Conservation (phyloP, 2,888 invertebrate species). For the Agrochola lychnidis region DNA sequence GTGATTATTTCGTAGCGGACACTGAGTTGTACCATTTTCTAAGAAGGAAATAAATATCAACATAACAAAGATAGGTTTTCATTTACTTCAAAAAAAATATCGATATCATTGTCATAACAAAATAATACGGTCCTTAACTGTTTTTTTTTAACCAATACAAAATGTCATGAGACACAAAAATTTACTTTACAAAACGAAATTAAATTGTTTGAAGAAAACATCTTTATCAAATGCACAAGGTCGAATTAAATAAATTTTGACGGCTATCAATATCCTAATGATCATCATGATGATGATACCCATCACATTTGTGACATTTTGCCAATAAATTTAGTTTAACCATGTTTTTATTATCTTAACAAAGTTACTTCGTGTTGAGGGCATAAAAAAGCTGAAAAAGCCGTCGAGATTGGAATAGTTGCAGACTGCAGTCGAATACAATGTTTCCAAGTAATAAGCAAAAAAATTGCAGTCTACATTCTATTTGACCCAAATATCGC, state of each 20-base stretch:
- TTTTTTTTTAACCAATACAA: neutral
- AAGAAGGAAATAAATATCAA: neutral
- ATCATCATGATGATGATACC: neutral
- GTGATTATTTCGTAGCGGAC: neutral
- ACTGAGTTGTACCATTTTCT: slow-evolving; percentile 17
- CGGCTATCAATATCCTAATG: neutral
- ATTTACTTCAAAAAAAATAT: neutral
- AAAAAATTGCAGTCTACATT: neutral
- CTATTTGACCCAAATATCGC: slow-evolving; percentile 11
- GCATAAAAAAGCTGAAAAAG: neutral
- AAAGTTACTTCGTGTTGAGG: neutral
- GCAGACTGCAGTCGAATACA: neutral
- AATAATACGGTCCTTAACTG: too few species aligned
- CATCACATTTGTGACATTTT: neutral
- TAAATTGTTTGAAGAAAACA: neutral
- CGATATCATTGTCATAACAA: neutral
- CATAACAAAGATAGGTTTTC: neutral
- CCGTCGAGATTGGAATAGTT: neutral
- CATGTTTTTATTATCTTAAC: neutral
- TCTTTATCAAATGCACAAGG: neutral
- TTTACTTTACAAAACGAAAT: neutral
- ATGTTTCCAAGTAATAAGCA: neutral
- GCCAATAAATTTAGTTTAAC: neutral
- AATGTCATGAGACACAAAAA: neutral
- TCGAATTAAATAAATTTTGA: neutral